phyloP scores from a whole-genome alignment of 1,140 invertebrate genomes.

The Saccostrea cuccullata region DNA sequence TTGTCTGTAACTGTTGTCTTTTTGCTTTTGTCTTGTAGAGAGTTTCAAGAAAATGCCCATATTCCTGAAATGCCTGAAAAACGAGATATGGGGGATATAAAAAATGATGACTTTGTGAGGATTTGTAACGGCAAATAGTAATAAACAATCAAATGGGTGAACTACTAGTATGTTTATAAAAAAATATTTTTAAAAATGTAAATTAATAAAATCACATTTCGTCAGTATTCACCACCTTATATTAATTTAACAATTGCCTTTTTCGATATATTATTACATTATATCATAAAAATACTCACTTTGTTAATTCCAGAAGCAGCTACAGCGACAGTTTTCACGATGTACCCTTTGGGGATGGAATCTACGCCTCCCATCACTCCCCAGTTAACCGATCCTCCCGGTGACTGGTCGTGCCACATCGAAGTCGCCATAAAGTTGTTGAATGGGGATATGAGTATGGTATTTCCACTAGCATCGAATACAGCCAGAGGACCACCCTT shows the following conservation, averaged over 20 bases:
- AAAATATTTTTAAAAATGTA: too few relatives aligned
- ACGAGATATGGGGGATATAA: too few relatives aligned
- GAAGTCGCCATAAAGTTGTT: conserved; percentile 64
- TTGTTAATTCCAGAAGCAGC: conserved; percentile 67
- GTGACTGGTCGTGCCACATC: conserved; percentile 50
- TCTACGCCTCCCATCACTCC: conserved; percentile 72
- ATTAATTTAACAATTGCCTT: too few relatives aligned
- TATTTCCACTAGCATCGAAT: conserved; percentile 62
- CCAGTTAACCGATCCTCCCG: conserved; percentile 58
- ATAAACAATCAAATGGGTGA: too few relatives aligned
- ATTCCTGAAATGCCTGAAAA: conserved; percentile 65
- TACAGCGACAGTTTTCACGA: conserved; percentile 61
- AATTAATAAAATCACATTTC: too few relatives aligned
- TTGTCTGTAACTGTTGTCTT: background rate
- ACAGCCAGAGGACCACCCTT: conserved; percentile 64
- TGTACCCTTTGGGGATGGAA: conserved; percentile 63
- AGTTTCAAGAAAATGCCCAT: conserved; percentile 62
- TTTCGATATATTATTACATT: too few relatives aligned
- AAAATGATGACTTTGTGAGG: too few relatives aligned
- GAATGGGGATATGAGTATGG: conserved; percentile 63
- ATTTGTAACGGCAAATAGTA: too few relatives aligned
- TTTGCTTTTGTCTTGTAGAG: conserved; percentile 53
- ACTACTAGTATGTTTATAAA: too few relatives aligned
- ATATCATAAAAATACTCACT: conserved; percentile 46
- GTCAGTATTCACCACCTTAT: too few relatives aligned